Conservation (phyloP, 1,140 invertebrate genomes). For the Drosophila tani region DNA sequence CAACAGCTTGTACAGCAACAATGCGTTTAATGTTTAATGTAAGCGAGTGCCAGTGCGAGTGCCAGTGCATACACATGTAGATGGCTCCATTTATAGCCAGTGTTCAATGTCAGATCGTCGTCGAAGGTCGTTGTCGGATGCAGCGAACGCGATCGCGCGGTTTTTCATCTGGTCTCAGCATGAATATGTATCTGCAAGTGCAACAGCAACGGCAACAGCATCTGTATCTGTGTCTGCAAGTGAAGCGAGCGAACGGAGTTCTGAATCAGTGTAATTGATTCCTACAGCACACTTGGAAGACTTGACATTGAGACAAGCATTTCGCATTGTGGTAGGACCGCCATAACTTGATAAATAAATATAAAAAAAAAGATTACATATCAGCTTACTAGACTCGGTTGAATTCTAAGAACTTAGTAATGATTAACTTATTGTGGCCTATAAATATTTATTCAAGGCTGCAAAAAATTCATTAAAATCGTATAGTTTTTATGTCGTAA, state of each 20-base stretch:
- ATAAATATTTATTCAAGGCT: background rate
- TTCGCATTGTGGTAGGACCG: conserved; percentile 66
- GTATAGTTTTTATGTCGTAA: too few relatives aligned
- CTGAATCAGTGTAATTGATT: conserved; percentile 63
- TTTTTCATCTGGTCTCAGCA: conserved; percentile 46
- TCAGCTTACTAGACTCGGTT: background rate
- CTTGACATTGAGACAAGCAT: conserved; percentile 65
- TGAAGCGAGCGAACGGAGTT: conserved; percentile 35
- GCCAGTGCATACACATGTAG: conserved; percentile 23
- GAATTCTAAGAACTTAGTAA: background rate
- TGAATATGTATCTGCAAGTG: conserved; percentile 32
- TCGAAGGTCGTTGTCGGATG: conserved; percentile 63
- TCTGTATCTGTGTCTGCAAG: conserved; percentile 13
- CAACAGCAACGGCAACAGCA: conserved; percentile 10
- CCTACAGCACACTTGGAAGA: conserved; percentile 52
- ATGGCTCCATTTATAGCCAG: conserved; percentile 45
- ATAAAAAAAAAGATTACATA: conserved; percentile 1
- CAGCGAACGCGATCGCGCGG: conserved; percentile 22
- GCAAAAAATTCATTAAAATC: too few relatives aligned
- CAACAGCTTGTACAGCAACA: conserved; percentile 33
- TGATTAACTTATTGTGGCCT: too few relatives aligned
- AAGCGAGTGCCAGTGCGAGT: conserved; percentile 7
- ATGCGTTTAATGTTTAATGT: conserved; percentile 18
- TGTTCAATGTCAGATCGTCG: conserved; percentile 74
- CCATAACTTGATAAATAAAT: conserved; percentile 1